Evolutionary conservation across 2,888 invertebrate species (phyloP).

Genomic region (Lasius platythorax): DNA sequence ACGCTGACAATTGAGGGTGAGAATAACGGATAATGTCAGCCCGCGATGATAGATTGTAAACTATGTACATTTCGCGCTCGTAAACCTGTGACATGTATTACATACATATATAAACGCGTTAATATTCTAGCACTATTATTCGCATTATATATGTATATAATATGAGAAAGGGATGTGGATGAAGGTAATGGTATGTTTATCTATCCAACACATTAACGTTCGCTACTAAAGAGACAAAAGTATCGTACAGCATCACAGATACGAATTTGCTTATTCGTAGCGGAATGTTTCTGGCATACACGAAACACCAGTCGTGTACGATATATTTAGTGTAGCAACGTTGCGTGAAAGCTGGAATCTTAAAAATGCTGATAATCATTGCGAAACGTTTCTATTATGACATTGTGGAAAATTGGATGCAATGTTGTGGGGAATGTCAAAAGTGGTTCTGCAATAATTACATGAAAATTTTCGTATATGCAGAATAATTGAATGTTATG

Average conservation of each 20-base stretch:
- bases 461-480: neutral
- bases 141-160: constrained; percentile 1
- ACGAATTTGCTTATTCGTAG: neutral
- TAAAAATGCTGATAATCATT: neutral
- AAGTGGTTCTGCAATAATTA: neutral
- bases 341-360: neutral
- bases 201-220: neutral
- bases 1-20: constrained; percentile 5
- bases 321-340: neutral
- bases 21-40: constrained; percentile 17
- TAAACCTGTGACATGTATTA: constrained; percentile 18
- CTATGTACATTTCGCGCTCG: constrained; percentile 1
- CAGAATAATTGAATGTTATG: neutral
- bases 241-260: neutral
- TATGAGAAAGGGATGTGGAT: neutral
- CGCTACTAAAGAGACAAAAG: neutral
- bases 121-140: constrained; percentile 2
- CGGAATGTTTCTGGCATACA: neutral
- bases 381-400: neutral
- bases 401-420: neutral
- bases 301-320: neutral
- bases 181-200: neutral
- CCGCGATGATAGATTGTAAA: constrained; percentile 38
- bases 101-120: neutral
- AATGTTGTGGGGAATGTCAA: neutral